Evolutionary conservation across 2,797 vertebrate species (phyloP), one percentile per base, ranked within the genome.

Genomic region (Sebastes itinus): DNA sequence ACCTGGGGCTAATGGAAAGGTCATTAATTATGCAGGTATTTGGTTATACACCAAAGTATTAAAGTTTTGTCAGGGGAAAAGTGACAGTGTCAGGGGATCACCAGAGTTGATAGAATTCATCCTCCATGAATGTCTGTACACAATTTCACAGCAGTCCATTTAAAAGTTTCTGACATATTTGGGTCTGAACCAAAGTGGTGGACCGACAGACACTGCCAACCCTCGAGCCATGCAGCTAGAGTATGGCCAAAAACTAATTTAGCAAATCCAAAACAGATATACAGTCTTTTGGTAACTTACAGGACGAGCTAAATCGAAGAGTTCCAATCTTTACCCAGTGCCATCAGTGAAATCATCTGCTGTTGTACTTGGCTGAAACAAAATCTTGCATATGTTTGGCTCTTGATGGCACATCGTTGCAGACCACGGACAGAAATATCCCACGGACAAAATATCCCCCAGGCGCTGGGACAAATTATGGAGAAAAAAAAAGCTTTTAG

Each of bases 341-440:
- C 82, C 86, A 77, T 84, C 82, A 80, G 76, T 60, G 64, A 87
- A 89, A 80, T 79, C 61, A 90, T 80, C 73, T 77, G 73, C 75
- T 76, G 82, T 77, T 81, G 71, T 82, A 67, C 78, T 86, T 83
- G 84, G 83, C 64, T 78, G 76, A 52, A 81, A 55, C 27, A 64
- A 80, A 85, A 80, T 72, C 25, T 78, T 72, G 72, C 72, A 82
- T 81, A 80, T 87, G 82, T 80, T 78, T 86, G 78, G 81, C 74
- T 88, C 30, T 77, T 60, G 22, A 81, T 70, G 55, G 58, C 67
- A 66, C 73, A 84, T 75, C 76, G 62, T 65, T 82, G 62, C 83
- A 87, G 80, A 80, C 72, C 73, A 83, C 54, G 59, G 63, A 82
- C 71, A 75, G 72, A 90, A 86, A 79, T 74, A 85, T 72, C 66